phyloP scores from a whole-genome alignment of 2,888 invertebrate species.

The Nyleta sp. region DNA sequence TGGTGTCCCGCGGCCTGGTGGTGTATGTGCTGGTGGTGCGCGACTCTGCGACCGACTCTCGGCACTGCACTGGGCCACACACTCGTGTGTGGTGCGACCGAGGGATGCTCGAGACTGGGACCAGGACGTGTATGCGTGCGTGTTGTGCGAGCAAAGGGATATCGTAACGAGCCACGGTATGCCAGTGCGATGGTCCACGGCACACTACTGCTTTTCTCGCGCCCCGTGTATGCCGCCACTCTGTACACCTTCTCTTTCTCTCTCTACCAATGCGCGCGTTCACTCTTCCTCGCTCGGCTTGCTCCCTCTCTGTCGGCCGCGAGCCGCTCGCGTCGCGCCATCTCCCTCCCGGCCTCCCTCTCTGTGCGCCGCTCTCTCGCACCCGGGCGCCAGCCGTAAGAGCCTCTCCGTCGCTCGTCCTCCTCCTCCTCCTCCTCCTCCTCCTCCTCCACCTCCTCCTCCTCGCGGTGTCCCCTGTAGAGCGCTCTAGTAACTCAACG shows the following conservation, averaged over 20 bases:
- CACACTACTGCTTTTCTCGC: constrained; percentile 87
- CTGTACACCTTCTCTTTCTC: constrained; percentile 81
- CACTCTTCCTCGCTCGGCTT: constrained; percentile 53
- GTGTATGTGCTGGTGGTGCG: background rate
- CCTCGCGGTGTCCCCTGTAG: constrained; percentile 78
- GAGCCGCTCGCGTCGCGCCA: constrained; percentile 62
- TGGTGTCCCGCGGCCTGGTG: constrained; percentile 9
- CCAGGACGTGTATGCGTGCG: constrained; percentile 62
- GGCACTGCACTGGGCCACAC: constrained; percentile 80
- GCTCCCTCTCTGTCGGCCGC: constrained; percentile 72
- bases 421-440: constrained; percentile 61
- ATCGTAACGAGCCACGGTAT: constrained; percentile 82
- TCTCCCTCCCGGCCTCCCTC: constrained; percentile 71
- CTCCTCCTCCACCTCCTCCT: constrained; percentile 59
- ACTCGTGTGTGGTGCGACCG: constrained; percentile 76
- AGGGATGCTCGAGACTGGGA: constrained; percentile 67
- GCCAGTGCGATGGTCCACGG: constrained; percentile 86
- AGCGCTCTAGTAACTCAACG: constrained; percentile 76
- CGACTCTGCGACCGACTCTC: constrained; percentile 49
- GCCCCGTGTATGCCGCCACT: constrained; percentile 83
- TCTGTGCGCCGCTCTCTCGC: constrained; percentile 71
- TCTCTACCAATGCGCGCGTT: constrained; percentile 76
- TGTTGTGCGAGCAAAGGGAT: constrained; percentile 65
- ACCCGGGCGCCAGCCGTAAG: constrained; percentile 30
- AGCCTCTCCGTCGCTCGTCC: constrained; percentile 49